Evolutionary conservation across 2,888 invertebrate species (phyloP).

Genomic region (Malacosoma neustria): DNA sequence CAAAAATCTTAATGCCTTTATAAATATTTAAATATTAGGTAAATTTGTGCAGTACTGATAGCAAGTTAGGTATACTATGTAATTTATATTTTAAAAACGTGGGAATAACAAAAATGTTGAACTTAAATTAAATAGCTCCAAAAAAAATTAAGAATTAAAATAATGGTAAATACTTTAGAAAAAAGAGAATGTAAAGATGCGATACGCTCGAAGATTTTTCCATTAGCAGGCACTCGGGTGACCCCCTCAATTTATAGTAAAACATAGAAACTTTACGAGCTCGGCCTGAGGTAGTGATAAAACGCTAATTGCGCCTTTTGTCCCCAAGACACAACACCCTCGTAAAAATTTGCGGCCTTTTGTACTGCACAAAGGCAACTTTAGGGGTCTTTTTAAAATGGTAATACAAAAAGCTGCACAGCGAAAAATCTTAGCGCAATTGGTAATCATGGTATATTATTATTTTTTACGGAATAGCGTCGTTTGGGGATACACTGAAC

Average conservation of each 20-base stretch:
- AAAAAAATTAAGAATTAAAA: constrained; percentile 12
- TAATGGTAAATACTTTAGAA: no score
- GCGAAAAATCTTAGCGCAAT: not conserved
- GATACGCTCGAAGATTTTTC: not conserved
- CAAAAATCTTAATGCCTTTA: no score
- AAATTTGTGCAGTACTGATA: no score
- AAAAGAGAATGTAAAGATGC: no score
- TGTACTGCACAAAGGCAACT: constrained; percentile 8
- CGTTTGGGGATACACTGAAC: not conserved
- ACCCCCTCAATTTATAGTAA: constrained; percentile 9
- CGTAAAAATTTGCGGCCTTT: constrained; percentile 26
- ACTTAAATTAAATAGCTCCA: not conserved
- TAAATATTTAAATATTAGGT: no score
- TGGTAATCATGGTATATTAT: not conserved
- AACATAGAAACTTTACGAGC: constrained; percentile 18
- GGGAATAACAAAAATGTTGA: no score
- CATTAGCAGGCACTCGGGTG: constrained; percentile 2
- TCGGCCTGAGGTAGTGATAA: constrained; percentile 22
- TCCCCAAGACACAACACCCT: constrained; percentile 9
- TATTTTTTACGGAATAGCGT: not conserved
- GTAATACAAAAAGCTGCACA: not conserved
- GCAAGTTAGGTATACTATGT: no score
- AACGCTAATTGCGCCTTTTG: constrained; percentile 28
- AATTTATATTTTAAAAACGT: no score
- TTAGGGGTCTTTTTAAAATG: not conserved